Conservation (phyloP, 2,113 vertebrate genomes). For the Pipa parva region DNA sequence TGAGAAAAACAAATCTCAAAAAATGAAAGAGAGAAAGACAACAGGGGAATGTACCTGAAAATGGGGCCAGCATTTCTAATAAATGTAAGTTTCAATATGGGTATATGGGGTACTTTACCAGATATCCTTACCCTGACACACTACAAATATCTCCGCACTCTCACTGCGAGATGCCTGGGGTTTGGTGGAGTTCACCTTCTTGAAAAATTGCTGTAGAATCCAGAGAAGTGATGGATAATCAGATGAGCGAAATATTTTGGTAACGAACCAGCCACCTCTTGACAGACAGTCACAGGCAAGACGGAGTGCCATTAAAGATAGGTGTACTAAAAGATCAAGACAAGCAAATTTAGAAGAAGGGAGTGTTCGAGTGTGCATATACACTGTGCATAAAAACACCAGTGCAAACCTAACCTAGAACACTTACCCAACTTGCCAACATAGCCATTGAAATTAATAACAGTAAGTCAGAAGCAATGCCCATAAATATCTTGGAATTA, state of each 20-base stretch:
- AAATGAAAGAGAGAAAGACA: not conserved
- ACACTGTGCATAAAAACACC: no score
- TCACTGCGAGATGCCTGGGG: conserved; percentile 93
- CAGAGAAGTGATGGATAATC: conserved; percentile 93
- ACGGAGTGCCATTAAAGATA: conserved; percentile 90
- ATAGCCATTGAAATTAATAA: no score
- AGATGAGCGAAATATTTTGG: conserved; percentile 92
- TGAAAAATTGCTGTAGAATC: conserved; percentile 97
- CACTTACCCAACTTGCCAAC: no score
- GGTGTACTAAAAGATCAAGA: conserved; percentile 63
- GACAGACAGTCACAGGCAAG: conserved; percentile 86
- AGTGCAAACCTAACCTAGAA: no score
- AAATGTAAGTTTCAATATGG: no score
- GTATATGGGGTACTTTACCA: not conserved
- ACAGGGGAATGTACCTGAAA: no score
- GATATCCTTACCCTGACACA: conserved; percentile 80
- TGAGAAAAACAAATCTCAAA: conserved; percentile 38
- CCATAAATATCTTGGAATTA: no score
- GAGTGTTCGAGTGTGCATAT: no score
- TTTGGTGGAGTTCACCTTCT: conserved; percentile 90
- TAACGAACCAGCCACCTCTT: conserved; percentile 89
- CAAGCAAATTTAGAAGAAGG: no score
- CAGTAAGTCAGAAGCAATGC: no score
- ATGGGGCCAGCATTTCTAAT: no score
- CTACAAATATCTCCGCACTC: conserved; percentile 95